phyloP scores from a whole-genome alignment of 1,140 invertebrate species.

The Drosophila chauvacae region DNA sequence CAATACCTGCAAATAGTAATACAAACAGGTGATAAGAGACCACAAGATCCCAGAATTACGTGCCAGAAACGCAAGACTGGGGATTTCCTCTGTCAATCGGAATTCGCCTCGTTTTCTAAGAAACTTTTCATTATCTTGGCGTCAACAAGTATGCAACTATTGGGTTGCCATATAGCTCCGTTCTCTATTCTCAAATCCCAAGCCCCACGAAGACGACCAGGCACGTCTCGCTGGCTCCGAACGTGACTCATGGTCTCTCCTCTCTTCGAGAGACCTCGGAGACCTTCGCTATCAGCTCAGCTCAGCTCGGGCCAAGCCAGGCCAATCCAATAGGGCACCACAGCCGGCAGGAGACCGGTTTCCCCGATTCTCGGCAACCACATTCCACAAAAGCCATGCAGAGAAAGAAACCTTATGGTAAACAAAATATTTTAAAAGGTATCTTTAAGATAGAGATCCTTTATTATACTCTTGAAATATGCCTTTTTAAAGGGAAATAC shows the following conservation, averaged over 20 bases:
- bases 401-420: slow-evolving; percentile 4
- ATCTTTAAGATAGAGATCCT: not conserved
- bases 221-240: slow-evolving; percentile 41
- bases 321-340: slow-evolving; percentile 36
- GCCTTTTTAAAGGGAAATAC: not conserved
- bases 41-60: slow-evolving; percentile 19
- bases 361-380: slow-evolving; percentile 34
- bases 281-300: slow-evolving; percentile 42
- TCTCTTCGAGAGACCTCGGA: slow-evolving; percentile 14
- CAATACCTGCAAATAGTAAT: not conserved
- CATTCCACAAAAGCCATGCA: slow-evolving; percentile 34
- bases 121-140: slow-evolving; percentile 31
- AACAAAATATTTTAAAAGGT: not conserved
- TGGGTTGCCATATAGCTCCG: slow-evolving; percentile 2
- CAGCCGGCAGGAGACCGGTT: slow-evolving; percentile 44
- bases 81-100: slow-evolving; percentile 34
- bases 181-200: slow-evolving; percentile 35
- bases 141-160: slow-evolving; percentile 24
- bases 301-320: slow-evolving; percentile 12
- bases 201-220: slow-evolving; percentile 8
- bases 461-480: too few species aligned
- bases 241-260: slow-evolving; percentile 37
- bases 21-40: slow-evolving; percentile 23
- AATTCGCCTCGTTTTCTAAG: slow-evolving; percentile 42
- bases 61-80: slow-evolving; percentile 15